These are phyloP conservation scores for Rhinichthys osculus DNA, from an alignment of 2,797 vertebrate genomes.

Conservation along the genomic window DNA sequence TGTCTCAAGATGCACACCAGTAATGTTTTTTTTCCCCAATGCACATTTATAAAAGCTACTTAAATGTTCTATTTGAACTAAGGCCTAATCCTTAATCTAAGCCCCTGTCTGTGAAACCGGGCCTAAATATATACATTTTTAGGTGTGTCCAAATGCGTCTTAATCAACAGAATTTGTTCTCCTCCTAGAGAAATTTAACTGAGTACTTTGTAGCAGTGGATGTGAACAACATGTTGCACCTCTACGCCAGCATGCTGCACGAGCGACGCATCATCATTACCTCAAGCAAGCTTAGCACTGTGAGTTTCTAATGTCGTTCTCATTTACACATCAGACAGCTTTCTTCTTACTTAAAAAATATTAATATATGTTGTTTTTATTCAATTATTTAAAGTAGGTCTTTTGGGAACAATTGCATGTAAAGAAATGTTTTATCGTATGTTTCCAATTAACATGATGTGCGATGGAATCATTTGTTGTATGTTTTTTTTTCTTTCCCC, in stretches of 20 bases:
- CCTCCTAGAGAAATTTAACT: constrained; percentile 93
- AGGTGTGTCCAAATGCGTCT: background rate
- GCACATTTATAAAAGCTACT: no score
- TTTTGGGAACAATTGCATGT: constrained; percentile 3
- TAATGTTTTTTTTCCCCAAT: no score
- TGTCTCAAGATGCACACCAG: no score
- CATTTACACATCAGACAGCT: constrained; percentile 49
- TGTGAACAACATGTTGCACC: constrained; percentile 96
- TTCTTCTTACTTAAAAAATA: constrained; percentile 15
- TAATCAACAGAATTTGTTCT: constrained; percentile 42
- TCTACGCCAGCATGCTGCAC: constrained; percentile 96
- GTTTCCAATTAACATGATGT: background rate
- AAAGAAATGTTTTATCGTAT: background rate
- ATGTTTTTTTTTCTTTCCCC: background rate
- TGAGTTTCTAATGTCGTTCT: constrained; percentile 79
- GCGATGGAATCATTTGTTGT: background rate
- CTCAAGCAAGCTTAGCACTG: constrained; percentile 98
- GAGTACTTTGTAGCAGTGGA: constrained; percentile 99
- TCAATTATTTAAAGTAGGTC: constrained; percentile 2
- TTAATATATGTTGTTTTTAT: background rate
- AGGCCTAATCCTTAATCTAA: no score
- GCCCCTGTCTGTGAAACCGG: no score
- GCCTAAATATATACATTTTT: background rate
- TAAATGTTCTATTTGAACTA: no score
- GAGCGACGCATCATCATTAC: constrained; percentile 96